Evolutionary conservation across 92 coral and sea anemone species (phyloP), one percentile per base, ranked within the genome.

Genomic region (Ricordea florida): DNA sequence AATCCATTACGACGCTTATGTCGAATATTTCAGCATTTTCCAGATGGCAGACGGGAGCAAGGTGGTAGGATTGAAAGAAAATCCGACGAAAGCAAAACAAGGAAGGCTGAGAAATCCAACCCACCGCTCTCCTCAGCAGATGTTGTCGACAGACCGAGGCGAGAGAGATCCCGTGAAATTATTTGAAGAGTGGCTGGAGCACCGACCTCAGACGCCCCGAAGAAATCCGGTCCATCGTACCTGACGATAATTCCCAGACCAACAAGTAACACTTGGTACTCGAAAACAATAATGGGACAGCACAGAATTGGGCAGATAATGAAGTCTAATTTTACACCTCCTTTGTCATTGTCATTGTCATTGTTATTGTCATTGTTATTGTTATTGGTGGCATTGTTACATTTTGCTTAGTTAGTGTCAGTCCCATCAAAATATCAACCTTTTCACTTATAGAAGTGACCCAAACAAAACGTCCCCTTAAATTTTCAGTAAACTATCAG

Each of bases 131-230:
- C 69, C 82, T 5, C 87, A 74, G 59, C 52, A 44, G 22, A 74
- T 86, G 92, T 74, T 43, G 57, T 44, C 59, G 7, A 74, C 83
- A 0, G 80, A 86, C 56, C 79, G 87, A 10, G 72, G 91, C 8
- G 70, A 74, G 37, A 40, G 74, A 38, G 91, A 67, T 42, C 83
- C 79, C 2, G 79, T 86, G 0, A 55, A 44, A 21, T 38, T 85
- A 11, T 85, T 79, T 24, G 67, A 84, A 31, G 48, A 37, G 23
- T 84, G 80, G 66, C 47, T 74, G 5, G 32, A 61, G 1, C 42
- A 46, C 10, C 64, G 83, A 20, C 76, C 76, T 0, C n/a, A n/a
- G 58, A 56, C 14, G 64, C 24, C 5, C 53, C 69, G 74, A 66
- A 66, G 55, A 64, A 79, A 11, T 49, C 62, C n/a, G 82, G 75